phyloP scores from a whole-genome alignment of 2,888 invertebrate genomes.

The Aleiodes leptofemur region DNA sequence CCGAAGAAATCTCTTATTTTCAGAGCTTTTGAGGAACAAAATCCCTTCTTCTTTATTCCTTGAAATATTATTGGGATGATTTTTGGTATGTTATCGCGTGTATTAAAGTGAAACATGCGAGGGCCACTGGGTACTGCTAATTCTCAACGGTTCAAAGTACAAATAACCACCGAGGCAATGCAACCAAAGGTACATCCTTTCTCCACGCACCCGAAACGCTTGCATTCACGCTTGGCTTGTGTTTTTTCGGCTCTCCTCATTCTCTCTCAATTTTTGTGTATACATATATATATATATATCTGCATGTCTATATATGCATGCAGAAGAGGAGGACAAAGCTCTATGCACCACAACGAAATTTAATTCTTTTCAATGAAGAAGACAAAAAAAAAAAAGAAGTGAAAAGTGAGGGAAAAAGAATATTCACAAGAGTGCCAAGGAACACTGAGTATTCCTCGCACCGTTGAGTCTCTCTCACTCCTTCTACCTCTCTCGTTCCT shows the following conservation, averaged over 20 bases:
- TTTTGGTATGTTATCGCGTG: slow-evolving; percentile 28
- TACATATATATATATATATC: background rate
- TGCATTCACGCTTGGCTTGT: slow-evolving; percentile 54
- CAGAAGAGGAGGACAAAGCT: slow-evolving; percentile 38
- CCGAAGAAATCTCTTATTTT: no score
- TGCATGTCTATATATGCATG: slow-evolving; percentile 11
- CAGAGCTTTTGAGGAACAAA: no score
- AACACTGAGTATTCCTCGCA: slow-evolving; percentile 34
- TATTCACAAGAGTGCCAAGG: slow-evolving; percentile 19
- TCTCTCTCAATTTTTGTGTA: slow-evolving; percentile 26
- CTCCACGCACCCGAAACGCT: slow-evolving; percentile 54
- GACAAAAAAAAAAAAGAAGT: background rate
- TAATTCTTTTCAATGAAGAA: slow-evolving; percentile 30
- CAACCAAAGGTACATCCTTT: slow-evolving; percentile 53
- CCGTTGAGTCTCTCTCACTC: slow-evolving; percentile 45
- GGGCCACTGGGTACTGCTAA: slow-evolving; percentile 51
- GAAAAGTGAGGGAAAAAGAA: slow-evolving; percentile 12
- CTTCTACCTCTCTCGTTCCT: slow-evolving; percentile 50
- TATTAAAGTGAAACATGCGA: slow-evolving; percentile 42
- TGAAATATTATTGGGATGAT: background rate
- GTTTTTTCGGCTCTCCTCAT: slow-evolving; percentile 36
- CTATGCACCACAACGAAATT: slow-evolving; percentile 34
- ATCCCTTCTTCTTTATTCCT: no score
- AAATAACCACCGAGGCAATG: slow-evolving; percentile 53
- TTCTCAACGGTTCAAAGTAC: slow-evolving; percentile 60